Base-by-base conservation (phyloP, 1,140 invertebrate genomes). In the Drosophila gunungcola region DNA sequence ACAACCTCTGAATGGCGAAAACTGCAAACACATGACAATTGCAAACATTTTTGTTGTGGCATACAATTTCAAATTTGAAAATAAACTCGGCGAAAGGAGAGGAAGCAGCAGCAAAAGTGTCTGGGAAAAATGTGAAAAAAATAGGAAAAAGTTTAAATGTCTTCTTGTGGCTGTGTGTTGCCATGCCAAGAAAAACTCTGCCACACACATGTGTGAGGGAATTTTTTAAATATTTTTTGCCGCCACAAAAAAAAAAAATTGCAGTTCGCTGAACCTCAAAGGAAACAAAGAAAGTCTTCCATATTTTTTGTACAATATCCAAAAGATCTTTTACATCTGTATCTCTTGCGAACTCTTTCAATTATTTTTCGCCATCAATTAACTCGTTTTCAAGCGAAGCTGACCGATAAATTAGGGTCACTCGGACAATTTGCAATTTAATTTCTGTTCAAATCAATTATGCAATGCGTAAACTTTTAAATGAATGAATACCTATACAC, bases 21-120 rank as follows among this genome's bases (percentile, higher is more conserved):
- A 80, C 57, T 78, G 78, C 65, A 81, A 68, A 72, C 75, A 80
- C 76, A 80, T 84, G 72, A 80, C 80, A 84, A 67, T 70, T 43
- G 38, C 53, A 63, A 68, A 69, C 45, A 80, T 56, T 84, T 73
- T 55, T 57, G 73, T 58, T 80, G 62, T 29, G 43, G 73, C 69
- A 72, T 53, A 67, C 69, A 34, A 52, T 72, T 84, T 45, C 41
- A 74, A 78, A 74, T 74, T 83, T 78, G 48, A 82, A 82, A 78
- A 81, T 81, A 81, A 73, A 81, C 78, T 81, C 21, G 42, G 36
- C 38, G 32, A 42, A 43, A 56, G 42, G 10, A 52, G 43, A 42
- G 53, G 48, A 29, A 58, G 27, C 27, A 64, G 21, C 43, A 10
- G 12, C 39, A 25, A 57, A 75, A 62, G 52, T 61, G 64, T 56